phyloP scores from a whole-genome alignment of 2,888 invertebrate species.

The Ormia ochracea region DNA sequence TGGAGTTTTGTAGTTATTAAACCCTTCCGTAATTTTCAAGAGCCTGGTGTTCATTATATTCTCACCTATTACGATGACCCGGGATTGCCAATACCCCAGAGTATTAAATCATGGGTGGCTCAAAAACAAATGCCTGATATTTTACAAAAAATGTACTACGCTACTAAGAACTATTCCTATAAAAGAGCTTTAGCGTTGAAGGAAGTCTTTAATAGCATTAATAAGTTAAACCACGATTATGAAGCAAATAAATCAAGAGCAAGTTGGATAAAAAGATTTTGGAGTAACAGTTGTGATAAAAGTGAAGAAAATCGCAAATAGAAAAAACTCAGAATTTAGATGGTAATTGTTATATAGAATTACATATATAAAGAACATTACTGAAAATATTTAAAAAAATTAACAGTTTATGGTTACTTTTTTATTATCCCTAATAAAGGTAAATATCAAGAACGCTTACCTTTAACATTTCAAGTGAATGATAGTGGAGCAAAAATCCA shows the following conservation, averaged over 20 bases:
- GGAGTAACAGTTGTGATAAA: conserved; percentile 57
- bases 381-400: neutral
- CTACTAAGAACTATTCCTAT: conserved; percentile 81
- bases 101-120: conserved; percentile 85
- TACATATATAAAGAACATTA: neutral
- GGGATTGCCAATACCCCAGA: conserved; percentile 84
- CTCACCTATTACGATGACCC: conserved; percentile 93
- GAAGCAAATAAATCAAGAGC: conserved; percentile 70
- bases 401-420: conserved; percentile 11
- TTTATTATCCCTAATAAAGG: neutral
- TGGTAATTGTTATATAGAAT: neutral
- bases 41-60: conserved; percentile 81
- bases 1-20: conserved; percentile 92
- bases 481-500: too few species aligned
- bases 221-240: conserved; percentile 69
- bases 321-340: neutral
- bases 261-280: conserved; percentile 67
- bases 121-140: conserved; percentile 87
- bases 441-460: neutral
- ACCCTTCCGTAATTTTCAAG: conserved; percentile 77
- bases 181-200: conserved; percentile 74
- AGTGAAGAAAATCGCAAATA: conserved; percentile 29
- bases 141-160: conserved; percentile 82
- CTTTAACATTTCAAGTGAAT: too few species aligned
- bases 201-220: conserved; percentile 66